Conservation (phyloP, 1,140 invertebrate genomes). For the Caenorhabditis elegans region WBcel235 BX284605.5:14247501-14248000, state of each 20-base stretch:
- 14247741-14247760: too few species aligned
- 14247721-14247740: too few species aligned
- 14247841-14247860: not conserved
- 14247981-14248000: not conserved
- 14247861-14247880: not conserved
- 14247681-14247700: too few species aligned
- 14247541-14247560: not conserved
- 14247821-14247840: not conserved
- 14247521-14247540: not conserved
- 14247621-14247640: too few species aligned
- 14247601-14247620: not conserved
- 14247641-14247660: not conserved
- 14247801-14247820: not conserved
- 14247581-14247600: not conserved
- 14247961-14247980: not conserved
- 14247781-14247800: not conserved
- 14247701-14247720: too few species aligned
- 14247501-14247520: too few species aligned
- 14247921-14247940: not conserved
- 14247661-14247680: not conserved
- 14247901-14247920: not conserved
- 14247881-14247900: not conserved
- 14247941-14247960: not conserved
- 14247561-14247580: not conserved
- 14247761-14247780: too few species aligned